A percentile compares a stretch with the other conserved stretches of the same genome.
phyloP scores from a whole-genome alignment of 2,888 invertebrate species.

The Latrodectus hesperus region DNA sequence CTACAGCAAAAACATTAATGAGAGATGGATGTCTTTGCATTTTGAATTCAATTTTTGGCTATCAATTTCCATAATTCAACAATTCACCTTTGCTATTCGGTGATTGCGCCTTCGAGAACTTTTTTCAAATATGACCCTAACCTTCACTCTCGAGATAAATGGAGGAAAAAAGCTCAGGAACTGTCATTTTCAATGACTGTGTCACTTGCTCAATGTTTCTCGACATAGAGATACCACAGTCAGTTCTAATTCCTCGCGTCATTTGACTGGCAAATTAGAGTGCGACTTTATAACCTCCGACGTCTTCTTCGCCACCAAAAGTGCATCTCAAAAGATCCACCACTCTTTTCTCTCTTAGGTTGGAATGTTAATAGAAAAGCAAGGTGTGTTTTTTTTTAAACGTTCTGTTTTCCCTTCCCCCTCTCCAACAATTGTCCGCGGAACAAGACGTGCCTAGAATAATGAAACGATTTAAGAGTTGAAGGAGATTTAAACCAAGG shows the following conservation, averaged over 20 bases:
- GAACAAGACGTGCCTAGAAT: not conserved
- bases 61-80: no score
- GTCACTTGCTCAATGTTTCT: not conserved
- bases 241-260: not conserved
- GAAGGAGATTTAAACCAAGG: not conserved
- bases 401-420: not conserved
- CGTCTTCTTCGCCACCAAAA: not conserved
- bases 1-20: no score
- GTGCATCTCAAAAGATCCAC: not conserved
- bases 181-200: not conserved
- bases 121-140: not conserved
- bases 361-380: not conserved
- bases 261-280: not conserved
- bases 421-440: not conserved
- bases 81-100: no score
- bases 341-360: not conserved
- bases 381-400: not conserved
- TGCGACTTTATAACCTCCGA: not conserved
- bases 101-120: not conserved
- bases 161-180: not conserved
- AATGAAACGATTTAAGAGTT: not conserved
- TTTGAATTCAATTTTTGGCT: no score
- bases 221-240: not conserved
- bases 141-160: not conserved
- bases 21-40: no score